Evolutionary conservation across 2,888 invertebrate genomes (phyloP).

Genomic region (Geotrupes spiniger): DNA sequence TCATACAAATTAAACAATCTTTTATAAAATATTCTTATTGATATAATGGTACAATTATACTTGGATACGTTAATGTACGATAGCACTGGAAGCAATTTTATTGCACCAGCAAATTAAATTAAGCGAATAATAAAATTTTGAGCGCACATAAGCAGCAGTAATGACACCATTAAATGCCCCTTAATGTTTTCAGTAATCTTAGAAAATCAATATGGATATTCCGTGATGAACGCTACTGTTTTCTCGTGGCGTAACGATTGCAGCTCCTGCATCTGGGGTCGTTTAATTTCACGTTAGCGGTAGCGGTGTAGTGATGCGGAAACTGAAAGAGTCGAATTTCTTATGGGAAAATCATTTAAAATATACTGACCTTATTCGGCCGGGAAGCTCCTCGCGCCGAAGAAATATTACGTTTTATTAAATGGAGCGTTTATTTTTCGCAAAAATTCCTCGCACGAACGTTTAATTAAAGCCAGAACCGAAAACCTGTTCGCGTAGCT

Average conservation of each 20-base stretch:
- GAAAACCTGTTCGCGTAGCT: no score
- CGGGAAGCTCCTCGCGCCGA: constrained; percentile 1
- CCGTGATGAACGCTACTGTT: constrained; percentile 4
- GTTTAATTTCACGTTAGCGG: constrained; percentile 26
- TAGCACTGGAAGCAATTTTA: no score
- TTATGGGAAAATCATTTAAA: neutral
- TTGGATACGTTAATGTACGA: no score
- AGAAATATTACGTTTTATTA: neutral
- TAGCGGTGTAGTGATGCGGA: constrained; percentile 1
- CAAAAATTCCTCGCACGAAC: no score
- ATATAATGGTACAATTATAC: no score
- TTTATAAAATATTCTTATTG: no score
- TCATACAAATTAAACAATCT: no score
- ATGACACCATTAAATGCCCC: constrained; percentile 19
- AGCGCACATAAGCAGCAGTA: constrained; percentile 8
- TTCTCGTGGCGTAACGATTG: neutral
- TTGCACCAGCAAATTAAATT: no score
- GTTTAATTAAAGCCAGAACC: no score
- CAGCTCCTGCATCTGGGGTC: constrained; percentile 22
- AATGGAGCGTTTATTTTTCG: no score
- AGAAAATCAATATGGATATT: constrained; percentile 19
- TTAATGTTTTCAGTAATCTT: constrained; percentile 16
- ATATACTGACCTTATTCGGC: neutral
- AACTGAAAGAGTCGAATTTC: constrained; percentile 4
- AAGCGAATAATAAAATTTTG: no score